phyloP scores from a whole-genome alignment of 2,797 vertebrate species.

The Hemibagrus guttatus region DNA sequence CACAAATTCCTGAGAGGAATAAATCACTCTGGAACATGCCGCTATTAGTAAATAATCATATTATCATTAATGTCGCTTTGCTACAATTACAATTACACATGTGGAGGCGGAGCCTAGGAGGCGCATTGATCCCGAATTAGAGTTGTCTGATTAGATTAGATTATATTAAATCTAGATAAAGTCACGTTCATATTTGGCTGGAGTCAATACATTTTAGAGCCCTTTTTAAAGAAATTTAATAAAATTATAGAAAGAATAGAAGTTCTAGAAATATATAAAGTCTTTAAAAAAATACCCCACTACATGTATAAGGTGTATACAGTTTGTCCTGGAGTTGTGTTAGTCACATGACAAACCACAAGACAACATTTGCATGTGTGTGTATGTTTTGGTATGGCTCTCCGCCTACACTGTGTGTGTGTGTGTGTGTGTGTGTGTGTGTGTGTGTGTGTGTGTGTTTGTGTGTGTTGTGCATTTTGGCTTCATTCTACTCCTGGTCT shows the following conservation, averaged over 20 bases:
- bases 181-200: neutral
- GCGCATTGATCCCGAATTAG: neutral
- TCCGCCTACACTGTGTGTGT: neutral
- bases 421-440: neutral
- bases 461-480: constrained; percentile 5
- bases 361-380: constrained; percentile 18
- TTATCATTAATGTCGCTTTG: neutral
- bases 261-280: neutral
- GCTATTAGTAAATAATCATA: neutral
- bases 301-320: neutral
- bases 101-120: neutral
- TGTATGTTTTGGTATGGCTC: neutral
- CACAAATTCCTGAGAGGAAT: neutral
- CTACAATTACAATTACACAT: neutral
- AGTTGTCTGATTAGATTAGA: neutral
- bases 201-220: neutral
- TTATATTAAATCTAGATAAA: neutral
- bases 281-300: neutral
- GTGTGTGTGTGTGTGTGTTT: neutral
- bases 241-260: neutral
- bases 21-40: neutral
- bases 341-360: constrained; percentile 7
- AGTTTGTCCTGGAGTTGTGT: neutral
- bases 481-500: neutral
- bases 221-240: no score